Base-by-base conservation (phyloP, 2,113 vertebrate genomes). In the Phyllostomus hastatus region DNA sequence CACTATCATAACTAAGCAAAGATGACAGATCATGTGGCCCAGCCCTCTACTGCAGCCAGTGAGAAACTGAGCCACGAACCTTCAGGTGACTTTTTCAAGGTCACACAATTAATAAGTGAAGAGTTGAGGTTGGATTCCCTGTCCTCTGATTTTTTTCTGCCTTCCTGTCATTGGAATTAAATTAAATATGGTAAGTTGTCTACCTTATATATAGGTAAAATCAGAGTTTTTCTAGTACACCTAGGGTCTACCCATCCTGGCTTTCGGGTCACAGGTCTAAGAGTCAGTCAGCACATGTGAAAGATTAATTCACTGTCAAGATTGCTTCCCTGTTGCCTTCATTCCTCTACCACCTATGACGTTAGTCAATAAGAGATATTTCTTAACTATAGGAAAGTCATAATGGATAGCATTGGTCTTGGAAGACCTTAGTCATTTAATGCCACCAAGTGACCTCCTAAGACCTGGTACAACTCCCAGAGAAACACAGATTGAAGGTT, bases 351-450 rank as follows among this genome's bases (percentile, higher is more conserved):
- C 4, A 3, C 66, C 84, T 17, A 0, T 35, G n/a, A 33, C 82
- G 38, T 83, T 41, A 69, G 70, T 95, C 35, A 43, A 14, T 57
- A 90, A 64, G 10, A 35, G 41, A 7, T 38, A 83, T 88, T 59
- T 82, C 72, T 78, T 88, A 57, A 38, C 86, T 79, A 24, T 10
- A 9, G 7, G 3, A 6, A 66, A 67, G 46, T 46, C 48, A 61
- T 48, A 91, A 80, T 82, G 82, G 10, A 79, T 83, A 79, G 50
- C 10, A 35, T 0, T 50, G 78, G 78, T 75, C 48, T 91, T 59
- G 15, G 66, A 95, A 90, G 48, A 85, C 14, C 38, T 59, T 78
- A 46, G 64, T 87, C 78, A 79, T 94, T 89, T 54, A 72, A 83
- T 12, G 20, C 16, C 57, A 33, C 11, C 6, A 7, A 35, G 7